Base-by-base conservation (phyloP, 2,888 invertebrate genomes). In the Drosophila anomelani region DNA sequence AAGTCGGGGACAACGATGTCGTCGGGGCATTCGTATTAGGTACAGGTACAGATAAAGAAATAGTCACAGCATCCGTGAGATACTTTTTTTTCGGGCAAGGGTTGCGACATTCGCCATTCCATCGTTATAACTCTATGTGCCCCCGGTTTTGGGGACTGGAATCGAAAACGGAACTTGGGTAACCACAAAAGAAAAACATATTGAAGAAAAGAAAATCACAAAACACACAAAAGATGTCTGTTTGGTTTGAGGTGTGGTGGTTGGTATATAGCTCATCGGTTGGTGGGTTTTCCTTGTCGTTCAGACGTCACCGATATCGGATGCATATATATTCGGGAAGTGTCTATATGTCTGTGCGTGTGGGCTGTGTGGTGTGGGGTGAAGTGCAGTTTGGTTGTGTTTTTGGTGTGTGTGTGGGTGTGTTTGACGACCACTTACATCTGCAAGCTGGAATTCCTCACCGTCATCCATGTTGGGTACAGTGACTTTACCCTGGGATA, bases 391-490 rank as follows among this genome's bases (percentile, higher is more conserved):
- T 34, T 36, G 26, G 15, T 36, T 47, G 59, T 61, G 60, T 59
- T 46, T 51, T 44, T 17, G 26, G 26, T 60, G 55, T 69, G 62
- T 70, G 47, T 47, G 34, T 70, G 47, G 17, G 32, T 60, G 34
- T 70, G 47, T 47, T 66, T 64, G 46, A 39, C 72, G 70, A 73
- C 78, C 80, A 96, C 97, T 97, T 96, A 97, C 97, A 94, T 97
- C 97, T 90, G 97, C 97, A 90, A 97, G 94, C 76, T 77, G 36
- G 94, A 96, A 96, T 95, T 99, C 99, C 93, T 98, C 98, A 92
- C 95, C 95, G 93, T 99, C 99, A 94, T 99, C 98, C 90, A 99
- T 96, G 93, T 95, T 96, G 91, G 98, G 98, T 93, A 99, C 98
- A 91, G 96, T 96, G 92, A 95, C 95, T 95, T 98, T 98, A 95